phyloP scores from a whole-genome alignment of 2,113 vertebrate species.

The Chloroceryle aenea region DNA sequence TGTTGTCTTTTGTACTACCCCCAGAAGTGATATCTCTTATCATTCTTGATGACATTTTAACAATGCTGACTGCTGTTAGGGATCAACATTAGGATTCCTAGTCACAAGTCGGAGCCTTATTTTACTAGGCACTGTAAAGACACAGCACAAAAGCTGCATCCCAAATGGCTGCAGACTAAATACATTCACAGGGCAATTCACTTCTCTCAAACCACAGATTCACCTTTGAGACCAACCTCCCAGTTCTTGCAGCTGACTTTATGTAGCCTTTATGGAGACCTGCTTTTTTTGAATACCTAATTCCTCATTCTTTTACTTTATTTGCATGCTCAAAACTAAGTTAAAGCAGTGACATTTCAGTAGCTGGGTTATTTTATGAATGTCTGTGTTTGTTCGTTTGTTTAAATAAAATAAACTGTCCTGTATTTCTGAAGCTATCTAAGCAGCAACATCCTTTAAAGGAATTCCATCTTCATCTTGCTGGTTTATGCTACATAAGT shows the following conservation, averaged over 20 bases:
- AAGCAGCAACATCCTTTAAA: background rate
- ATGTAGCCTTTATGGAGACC: background rate
- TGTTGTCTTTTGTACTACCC: background rate
- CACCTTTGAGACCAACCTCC: background rate
- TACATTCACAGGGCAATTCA: background rate
- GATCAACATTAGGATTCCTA: conserved; percentile 16
- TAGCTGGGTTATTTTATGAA: background rate
- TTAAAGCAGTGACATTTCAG: background rate
- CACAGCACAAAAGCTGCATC: background rate
- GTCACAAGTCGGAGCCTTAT: background rate
- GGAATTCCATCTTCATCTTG: background rate
- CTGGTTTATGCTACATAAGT: background rate
- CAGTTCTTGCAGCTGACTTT: background rate
- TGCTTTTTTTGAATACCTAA: background rate
- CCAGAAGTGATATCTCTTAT: conserved; percentile 5
- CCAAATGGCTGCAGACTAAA: background rate
- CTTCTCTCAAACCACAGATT: background rate
- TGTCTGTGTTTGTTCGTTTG: background rate
- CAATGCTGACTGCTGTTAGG: background rate
- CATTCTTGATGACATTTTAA: conserved; percentile 36
- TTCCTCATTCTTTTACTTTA: background rate
- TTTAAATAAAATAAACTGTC: background rate
- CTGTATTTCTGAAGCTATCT: background rate
- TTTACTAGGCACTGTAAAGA: conserved; percentile 11
- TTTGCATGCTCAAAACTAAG: background rate